Evolutionary conservation across 2,888 invertebrate species (phyloP), one percentile per base, ranked within the genome.

Genomic region (Spilosoma lubricipeda): DNA sequence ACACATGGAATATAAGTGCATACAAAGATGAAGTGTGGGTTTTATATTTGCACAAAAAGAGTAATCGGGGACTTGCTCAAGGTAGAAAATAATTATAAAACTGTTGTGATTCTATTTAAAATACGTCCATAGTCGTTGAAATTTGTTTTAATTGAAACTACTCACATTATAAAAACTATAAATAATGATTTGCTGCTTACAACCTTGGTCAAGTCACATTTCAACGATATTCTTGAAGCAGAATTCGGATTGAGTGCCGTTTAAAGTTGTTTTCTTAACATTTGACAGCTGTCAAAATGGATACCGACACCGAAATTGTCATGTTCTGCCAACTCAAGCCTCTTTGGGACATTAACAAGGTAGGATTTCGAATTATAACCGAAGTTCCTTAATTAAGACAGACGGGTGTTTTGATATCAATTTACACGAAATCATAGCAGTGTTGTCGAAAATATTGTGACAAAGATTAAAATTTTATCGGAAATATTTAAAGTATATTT

Each of bases 221-320:
- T 72, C 73, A 67, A 83, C 59, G 70, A 18, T 33, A 71, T 65
- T 65, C 67, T 70, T 73, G 64, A 33, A 63, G 23, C 30, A 71
- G 18, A 48, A 64, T 64, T 20, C 67, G 48, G 33, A 52, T 3
- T 48, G 65, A 20, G 67, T 71, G 45, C 72, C 13, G 33, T n/a
- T 63, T 71, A 36, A 72, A 78, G 73, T 76, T 82, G 71, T 82
- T 78, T 79, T 71, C 77, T 67, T 67, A 76, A 76, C 67, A 67
- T 52, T 70, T 77, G 80, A 82, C 85, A 82, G 85, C 39, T 82
- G 82, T 82, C 82, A 84, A 75, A 79, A 77, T 76, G 63, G 33
- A 75, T 75, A 68, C 64, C 23, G 71, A 74, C 67, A 74, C 70
- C 65, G 48, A 67, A 74, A 77, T 67, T 69, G 71, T 71, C 36